A percentile compares a stretch with the other conserved stretches of the same genome.
phyloP scores from a whole-genome alignment of 2,797 vertebrate genomes.

The Tapirus indicus region DNA sequence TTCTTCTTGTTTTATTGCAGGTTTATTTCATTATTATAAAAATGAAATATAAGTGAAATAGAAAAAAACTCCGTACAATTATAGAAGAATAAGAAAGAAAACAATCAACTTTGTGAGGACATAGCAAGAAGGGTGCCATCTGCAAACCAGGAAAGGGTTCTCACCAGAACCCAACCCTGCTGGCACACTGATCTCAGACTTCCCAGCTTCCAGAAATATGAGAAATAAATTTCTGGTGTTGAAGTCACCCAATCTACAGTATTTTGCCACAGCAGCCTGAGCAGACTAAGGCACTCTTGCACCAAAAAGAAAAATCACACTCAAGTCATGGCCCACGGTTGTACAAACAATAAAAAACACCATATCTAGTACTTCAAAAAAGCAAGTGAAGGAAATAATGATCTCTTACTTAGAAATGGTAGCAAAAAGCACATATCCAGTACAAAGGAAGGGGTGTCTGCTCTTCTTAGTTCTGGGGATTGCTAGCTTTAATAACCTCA shows the following conservation, averaged over 20 bases:
- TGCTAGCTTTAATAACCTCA: neutral
- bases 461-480: neutral
- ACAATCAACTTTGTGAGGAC: neutral
- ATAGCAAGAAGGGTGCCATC: neutral
- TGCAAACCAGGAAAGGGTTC: neutral
- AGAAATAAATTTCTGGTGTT: neutral
- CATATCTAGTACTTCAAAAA: neutral
- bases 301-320: conserved; percentile 48
- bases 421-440: neutral
- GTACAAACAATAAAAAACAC: neutral
- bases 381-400: neutral
- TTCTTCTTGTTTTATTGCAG: conserved; percentile 4
- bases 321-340: neutral
- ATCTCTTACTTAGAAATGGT: neutral
- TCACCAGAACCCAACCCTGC: neutral
- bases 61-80: neutral
- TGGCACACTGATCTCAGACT: neutral
- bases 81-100: conserved; percentile 31
- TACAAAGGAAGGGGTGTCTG: neutral
- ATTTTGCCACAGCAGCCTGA: neutral
- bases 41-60: neutral
- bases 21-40: conserved; percentile 58
- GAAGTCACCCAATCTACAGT: neutral
- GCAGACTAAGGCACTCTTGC: neutral
- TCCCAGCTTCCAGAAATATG: neutral